Evolutionary conservation across 2,888 invertebrate genomes (phyloP).

Genomic region (Ferrisia virgata): DNA sequence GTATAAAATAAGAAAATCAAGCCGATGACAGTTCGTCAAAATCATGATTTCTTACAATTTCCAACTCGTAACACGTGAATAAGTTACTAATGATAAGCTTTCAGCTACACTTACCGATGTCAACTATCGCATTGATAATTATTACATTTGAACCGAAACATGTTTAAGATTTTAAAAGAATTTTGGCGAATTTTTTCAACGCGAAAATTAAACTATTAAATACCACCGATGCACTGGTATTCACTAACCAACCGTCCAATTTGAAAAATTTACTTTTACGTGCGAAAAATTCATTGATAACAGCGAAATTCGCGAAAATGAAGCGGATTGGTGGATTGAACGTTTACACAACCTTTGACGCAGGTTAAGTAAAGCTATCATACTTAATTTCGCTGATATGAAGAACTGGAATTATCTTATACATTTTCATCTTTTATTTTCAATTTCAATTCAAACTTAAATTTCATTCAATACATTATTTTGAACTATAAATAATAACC

Average conservation of each 20-base stretch:
- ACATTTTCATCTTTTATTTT: no score
- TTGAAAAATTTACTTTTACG: not conserved
- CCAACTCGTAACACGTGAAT: not conserved
- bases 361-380: not conserved
- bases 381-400: not conserved
- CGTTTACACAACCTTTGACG: not conserved
- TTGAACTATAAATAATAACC: no score
- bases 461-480: no score
- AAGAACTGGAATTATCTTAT: no score
- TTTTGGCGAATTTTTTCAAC: not conserved
- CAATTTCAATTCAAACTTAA: no score
- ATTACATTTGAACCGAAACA: not conserved
- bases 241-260: not conserved
- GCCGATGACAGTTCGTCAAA: no score
- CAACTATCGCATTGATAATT: not conserved
- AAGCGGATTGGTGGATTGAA: not conserved
- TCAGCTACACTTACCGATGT: not conserved
- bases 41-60: not conserved
- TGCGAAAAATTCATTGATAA: not conserved
- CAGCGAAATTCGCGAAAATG: not conserved
- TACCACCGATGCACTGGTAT: not conserved
- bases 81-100: not conserved
- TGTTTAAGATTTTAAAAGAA: not conserved
- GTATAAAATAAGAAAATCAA: no score
- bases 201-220: not conserved